Evolutionary conservation across 2,888 invertebrate genomes (phyloP).

Genomic region (Orthosia gracilis): DNA sequence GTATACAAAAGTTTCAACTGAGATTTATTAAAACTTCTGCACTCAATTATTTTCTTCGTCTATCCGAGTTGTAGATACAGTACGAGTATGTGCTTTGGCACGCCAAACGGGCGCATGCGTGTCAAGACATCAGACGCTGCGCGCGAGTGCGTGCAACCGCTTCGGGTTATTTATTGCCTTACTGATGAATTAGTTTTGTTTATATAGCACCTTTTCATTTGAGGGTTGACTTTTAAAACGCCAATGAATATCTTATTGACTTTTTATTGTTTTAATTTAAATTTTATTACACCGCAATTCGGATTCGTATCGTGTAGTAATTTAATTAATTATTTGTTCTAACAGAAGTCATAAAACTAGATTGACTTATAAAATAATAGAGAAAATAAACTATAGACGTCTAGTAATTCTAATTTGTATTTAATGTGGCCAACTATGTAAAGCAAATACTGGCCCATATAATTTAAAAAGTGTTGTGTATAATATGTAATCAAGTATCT

Average conservation of each 20-base stretch:
- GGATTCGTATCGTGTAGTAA: slow-evolving; percentile 61
- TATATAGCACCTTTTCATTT: slow-evolving; percentile 83
- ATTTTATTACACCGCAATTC: slow-evolving; percentile 70
- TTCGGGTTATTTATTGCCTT: slow-evolving; percentile 85
- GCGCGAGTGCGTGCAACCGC: slow-evolving; percentile 88
- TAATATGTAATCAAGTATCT: not conserved
- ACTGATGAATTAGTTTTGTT: slow-evolving; percentile 83
- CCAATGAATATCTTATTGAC: slow-evolving; percentile 83
- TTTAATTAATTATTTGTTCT: slow-evolving; percentile 49
- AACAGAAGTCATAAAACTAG: slow-evolving; percentile 35
- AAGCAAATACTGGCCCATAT: not conserved
- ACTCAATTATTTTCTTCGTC: slow-evolving; percentile 69
- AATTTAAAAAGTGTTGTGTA: not conserved
- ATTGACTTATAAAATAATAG: slow-evolving; percentile 17
- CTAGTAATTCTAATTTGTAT: not conserved
- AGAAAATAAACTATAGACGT: not conserved
- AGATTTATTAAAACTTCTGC: slow-evolving; percentile 62
- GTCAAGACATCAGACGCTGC: slow-evolving; percentile 84
- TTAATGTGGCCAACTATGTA: not conserved
- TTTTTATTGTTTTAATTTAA: slow-evolving; percentile 76
- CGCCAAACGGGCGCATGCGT: slow-evolving; percentile 84
- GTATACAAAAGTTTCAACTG: slow-evolving; percentile 53
- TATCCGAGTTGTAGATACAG: slow-evolving; percentile 74
- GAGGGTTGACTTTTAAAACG: slow-evolving; percentile 81
- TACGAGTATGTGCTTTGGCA: slow-evolving; percentile 83